Evolutionary conservation across 35 echinoderm and acorn worm species (phyloP).

Genomic region (Apostichopus japonicus): DNA sequence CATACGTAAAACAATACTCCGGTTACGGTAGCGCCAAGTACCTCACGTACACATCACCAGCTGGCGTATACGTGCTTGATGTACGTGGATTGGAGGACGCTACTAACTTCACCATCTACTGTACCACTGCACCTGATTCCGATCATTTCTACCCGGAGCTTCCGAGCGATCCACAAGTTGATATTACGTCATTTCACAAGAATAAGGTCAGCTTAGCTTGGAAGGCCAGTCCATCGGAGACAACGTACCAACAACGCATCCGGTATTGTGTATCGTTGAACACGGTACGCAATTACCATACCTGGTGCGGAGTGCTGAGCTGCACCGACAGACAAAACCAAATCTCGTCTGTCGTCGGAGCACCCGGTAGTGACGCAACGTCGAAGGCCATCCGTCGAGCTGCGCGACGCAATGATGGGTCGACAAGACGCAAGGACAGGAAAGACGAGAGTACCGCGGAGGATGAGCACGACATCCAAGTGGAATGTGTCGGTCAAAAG

Average conservation of each 20-base stretch:
- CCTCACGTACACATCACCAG: conserved; percentile 78
- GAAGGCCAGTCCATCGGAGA: conserved; percentile 85
- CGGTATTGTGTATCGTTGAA: conserved; percentile 88
- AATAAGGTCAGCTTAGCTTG: conserved; percentile 85
- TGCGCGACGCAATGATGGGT: neutral
- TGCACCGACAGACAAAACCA: conserved; percentile 39
- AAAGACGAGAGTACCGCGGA: neutral
- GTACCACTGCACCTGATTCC: conserved; percentile 85
- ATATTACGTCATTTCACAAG: conserved; percentile 77
- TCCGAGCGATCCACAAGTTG: conserved; percentile 78
- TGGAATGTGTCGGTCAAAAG: conserved; percentile 90
- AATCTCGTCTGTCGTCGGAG: neutral
- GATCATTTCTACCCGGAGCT: conserved; percentile 91
- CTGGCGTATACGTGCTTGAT: conserved; percentile 80
- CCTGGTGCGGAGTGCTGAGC: conserved; percentile 81
- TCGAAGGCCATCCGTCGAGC: conserved; percentile 32
- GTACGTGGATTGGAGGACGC: conserved; percentile 68
- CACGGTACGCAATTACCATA: conserved; percentile 75
- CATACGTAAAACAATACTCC: conserved; percentile 71
- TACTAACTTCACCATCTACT: conserved; percentile 72
- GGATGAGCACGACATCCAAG: conserved; percentile 63
- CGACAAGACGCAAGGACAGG: neutral
- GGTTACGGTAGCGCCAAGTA: conserved; percentile 75
- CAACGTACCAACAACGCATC: conserved; percentile 70
- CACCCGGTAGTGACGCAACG: neutral